Evolutionary conservation across 1,140 invertebrate species (phyloP), one percentile per base, ranked within the genome.

Genomic region (Rhyzopertha dominica): DNA sequence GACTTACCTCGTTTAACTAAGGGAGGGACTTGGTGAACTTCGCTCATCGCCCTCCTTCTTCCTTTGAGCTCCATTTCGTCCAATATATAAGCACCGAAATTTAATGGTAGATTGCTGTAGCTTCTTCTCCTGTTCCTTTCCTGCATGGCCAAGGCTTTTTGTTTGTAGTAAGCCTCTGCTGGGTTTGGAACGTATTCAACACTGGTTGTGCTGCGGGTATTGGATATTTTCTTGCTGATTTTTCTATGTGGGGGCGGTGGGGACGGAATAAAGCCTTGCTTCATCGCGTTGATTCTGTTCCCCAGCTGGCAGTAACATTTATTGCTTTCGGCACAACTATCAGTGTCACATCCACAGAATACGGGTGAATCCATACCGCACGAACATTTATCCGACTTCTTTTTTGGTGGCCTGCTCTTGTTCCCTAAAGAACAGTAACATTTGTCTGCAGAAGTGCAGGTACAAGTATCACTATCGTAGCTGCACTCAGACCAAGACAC

Each of bases 401-500:
- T 26, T 55, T 18, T 47, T 36, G 16, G 23, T 22, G 29, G 29
- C 16, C n/a, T 62, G 48, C 32, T 61, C 20, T 48, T 67, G 58
- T 56, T 49, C 55, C 72, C 69, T 24, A 82, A 56, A 10, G 82
- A 84, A 54, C 84, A 87, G 53, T 87, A 87, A 54, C 83, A 87
- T 59, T 84, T 84, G 58, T 85, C 82, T 3, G 83, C 82, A 1
- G 80, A 81, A 17, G 73, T 69, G 54, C 80, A 82, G 1, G 83
- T 80, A 58, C 87, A 90, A 7, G 81, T 81, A 51, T 88, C 87
- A 7, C 82, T 87, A 57, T 89, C 85, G 58, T 82, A 84, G 44
- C 80, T 83, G 61, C 87, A 91, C 66, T 91, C 88, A 16, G 85
- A 89, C 62, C 85, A 91, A 9, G 85, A 88, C 4, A 90, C 84